Conservation (phyloP, 2,888 invertebrate species). For the Trichopoda pennipes region DNA sequence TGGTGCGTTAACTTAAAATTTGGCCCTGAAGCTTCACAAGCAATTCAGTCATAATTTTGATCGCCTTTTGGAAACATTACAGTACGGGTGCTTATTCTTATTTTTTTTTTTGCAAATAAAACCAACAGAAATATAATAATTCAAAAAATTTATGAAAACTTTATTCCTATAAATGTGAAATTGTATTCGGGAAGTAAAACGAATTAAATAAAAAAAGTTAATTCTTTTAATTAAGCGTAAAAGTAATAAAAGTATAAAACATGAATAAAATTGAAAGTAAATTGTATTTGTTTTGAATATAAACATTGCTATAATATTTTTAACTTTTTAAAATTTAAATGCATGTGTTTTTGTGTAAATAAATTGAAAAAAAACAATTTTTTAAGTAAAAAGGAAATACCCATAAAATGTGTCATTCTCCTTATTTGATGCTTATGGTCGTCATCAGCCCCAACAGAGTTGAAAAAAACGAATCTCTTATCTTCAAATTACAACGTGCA, state of each 20-base stretch:
- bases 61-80: conserved; percentile 78
- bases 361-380: conserved; percentile 1
- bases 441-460: conserved; percentile 21
- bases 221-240: background rate
- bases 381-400: conserved; percentile 14
- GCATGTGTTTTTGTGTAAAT: background rate
- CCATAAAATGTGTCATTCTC: conserved; percentile 22
- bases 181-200: background rate
- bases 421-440: background rate
- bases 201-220: background rate
- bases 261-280: background rate
- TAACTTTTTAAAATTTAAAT: too few relatives aligned
- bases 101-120: conserved; percentile 41
- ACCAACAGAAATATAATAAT: conserved; percentile 40
- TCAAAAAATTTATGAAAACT: conserved; percentile 52
- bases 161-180: conserved; percentile 61
- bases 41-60: conserved; percentile 77
- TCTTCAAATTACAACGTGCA: conserved; percentile 45
- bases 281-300: too few relatives aligned
- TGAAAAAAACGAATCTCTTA: conserved; percentile 36
- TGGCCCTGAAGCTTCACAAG: conserved; percentile 71
- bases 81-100: conserved; percentile 71
- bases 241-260: background rate
- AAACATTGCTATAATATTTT: too few relatives aligned
- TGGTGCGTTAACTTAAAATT: conserved; percentile 65